These are phyloP conservation scores for Prosapia bicincta DNA, from an alignment of 2,888 invertebrate genomes.

Conservation along the genomic window DNA sequence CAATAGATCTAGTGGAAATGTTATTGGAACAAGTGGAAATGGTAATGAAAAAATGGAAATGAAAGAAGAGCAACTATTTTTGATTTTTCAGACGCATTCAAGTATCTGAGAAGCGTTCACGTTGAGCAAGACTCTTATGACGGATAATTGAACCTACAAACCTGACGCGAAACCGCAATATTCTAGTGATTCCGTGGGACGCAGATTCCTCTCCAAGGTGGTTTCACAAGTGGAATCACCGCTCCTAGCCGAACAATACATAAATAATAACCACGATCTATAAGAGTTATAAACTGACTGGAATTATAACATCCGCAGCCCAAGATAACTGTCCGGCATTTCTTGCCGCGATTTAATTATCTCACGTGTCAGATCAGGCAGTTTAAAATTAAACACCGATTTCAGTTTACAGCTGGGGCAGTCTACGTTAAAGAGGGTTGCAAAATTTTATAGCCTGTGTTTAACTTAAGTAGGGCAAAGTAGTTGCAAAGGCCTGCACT, in stretches of 20 bases:
- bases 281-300: not conserved
- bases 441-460: not conserved
- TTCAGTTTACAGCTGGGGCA: not conserved
- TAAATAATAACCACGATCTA: not conserved
- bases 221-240: not conserved
- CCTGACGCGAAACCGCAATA: not conserved
- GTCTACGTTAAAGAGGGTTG: not conserved
- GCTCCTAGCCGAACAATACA: not conserved
- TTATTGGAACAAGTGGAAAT: too few relatives aligned
- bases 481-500: not conserved
- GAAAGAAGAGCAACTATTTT: too few relatives aligned
- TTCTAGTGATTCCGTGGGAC: not conserved
- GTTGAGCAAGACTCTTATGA: not conserved
- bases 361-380: not conserved
- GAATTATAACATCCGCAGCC: not conserved
- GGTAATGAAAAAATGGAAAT: too few relatives aligned
- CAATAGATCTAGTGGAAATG: too few relatives aligned
- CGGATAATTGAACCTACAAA: not conserved
- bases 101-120: too few relatives aligned
- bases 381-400: not conserved
- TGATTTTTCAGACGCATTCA: too few relatives aligned
- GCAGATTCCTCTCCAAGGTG: not conserved
- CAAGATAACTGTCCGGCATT: not conserved
- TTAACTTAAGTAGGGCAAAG: not conserved
- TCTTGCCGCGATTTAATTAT: not conserved